These are phyloP conservation scores for Cottoperca gobio DNA, from an alignment of 2,797 vertebrate genomes.

Conservation along the genomic window DNA sequence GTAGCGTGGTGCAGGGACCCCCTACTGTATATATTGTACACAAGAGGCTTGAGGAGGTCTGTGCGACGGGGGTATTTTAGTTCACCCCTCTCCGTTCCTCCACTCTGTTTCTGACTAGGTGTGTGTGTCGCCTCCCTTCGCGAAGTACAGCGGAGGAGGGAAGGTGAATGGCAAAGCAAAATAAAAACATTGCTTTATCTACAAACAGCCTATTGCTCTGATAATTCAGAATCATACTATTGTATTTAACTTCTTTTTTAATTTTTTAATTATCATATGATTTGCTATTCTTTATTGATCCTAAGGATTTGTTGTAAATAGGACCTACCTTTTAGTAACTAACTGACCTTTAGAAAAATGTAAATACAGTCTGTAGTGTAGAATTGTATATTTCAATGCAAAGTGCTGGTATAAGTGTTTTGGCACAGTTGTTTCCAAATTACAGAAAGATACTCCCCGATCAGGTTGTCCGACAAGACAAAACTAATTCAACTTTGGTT, in stretches of 20 bases:
- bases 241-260: background rate
- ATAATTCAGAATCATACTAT: background rate
- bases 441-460: background rate
- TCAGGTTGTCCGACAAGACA: background rate
- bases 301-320: slow-evolving; percentile 17
- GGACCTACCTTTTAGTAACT: background rate
- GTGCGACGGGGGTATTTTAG: no score
- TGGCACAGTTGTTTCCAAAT: background rate
- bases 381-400: background rate
- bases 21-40: no score
- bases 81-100: no score
- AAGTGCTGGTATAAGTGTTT: background rate
- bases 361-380: background rate
- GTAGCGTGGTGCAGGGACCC: no score
- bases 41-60: no score
- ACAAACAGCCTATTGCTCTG: background rate
- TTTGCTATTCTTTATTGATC: slow-evolving; percentile 11
- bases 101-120: no score
- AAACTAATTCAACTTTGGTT: background rate
- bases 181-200: no score
- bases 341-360: background rate
- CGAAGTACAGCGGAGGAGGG: no score
- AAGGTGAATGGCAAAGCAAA: no score
- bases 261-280: background rate
- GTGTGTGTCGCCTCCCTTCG: no score